Evolutionary conservation across 1,140 invertebrate genomes (phyloP), one percentile per base, ranked within the genome.

Genomic region (Macrocentrus cingulum): DNA sequence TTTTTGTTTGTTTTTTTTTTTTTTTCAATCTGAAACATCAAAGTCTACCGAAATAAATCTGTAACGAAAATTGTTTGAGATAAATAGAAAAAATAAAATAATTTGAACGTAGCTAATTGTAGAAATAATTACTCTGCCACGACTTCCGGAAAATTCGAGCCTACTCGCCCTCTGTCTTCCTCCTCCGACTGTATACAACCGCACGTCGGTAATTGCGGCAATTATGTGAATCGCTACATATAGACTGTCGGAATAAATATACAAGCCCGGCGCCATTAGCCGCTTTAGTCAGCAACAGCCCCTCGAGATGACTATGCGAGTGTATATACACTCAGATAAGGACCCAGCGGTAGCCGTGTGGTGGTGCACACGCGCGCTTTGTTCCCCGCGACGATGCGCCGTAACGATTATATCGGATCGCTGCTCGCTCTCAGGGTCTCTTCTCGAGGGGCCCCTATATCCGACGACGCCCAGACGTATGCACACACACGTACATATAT

Each of bases 161-260:
- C n/a, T n/a, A n/a, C n/a, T n/a, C n/a, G n/a, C n/a, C n/a, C n/a
- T n/a, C n/a, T n/a, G n/a, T n/a, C n/a, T n/a, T n/a, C n/a, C n/a
- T n/a, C n/a, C n/a, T n/a, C n/a, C n/a, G n/a, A n/a, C n/a, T n/a
- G n/a, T n/a, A n/a, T n/a, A n/a, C n/a, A n/a, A n/a, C n/a, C n/a
- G n/a, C 51, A 48, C 37, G 53, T 61, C 34, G 37, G 39, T 64
- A 62, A 64, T 65, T 65, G 60, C 58, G 46, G 58, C 53, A 63
- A 67, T 67, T 59, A 59, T n/a, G n/a, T 42, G 54, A 46, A 65
- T 63, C 62, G 57, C 51, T 64, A 67, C 52, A 66, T 67, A 66
- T 67, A 64, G 60, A 63, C 61, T 65, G 61, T 62, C 56, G 61
- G 63, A 62, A 61, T 66, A 63, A 65, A 61, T 67, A 63, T 51